phyloP scores from a whole-genome alignment of 37 sponge, comb jelly and placozoan species.

The Lycopodina hypogea region DNA sequence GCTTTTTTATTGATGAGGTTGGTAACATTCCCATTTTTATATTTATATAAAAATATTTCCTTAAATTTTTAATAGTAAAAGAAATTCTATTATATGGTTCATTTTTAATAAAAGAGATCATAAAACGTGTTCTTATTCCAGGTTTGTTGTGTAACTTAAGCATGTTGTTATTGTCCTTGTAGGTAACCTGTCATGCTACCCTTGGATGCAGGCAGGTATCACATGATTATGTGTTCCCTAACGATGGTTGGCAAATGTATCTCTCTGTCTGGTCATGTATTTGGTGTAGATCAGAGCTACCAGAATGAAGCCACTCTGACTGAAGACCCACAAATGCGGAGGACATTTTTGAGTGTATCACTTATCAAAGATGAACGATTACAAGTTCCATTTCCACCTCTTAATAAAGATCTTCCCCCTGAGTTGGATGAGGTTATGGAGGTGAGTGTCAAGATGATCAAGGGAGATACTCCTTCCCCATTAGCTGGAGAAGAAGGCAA shows the following conservation, averaged over 20 bases:
- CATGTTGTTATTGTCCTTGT: too few relatives aligned
- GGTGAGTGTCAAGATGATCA: background rate
- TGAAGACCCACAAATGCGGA: background rate
- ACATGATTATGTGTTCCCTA: background rate
- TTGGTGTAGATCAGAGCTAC: slow-evolving; percentile 30
- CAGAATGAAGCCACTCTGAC: slow-evolving; percentile 9
- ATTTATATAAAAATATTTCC: too few relatives aligned
- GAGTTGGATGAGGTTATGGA: too few relatives aligned
- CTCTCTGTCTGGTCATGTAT: background rate
- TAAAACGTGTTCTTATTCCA: too few relatives aligned
- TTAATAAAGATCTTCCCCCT: slow-evolving; percentile 35
- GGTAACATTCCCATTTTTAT: too few relatives aligned
- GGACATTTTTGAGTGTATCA: slow-evolving; percentile 3
- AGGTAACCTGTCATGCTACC: slow-evolving; percentile 48
- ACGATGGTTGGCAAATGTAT: background rate
- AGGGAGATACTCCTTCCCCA: background rate
- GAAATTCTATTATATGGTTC: too few relatives aligned
- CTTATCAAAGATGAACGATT: slow-evolving; percentile 2
- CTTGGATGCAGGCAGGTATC: slow-evolving; percentile 69
- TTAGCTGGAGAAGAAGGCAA: too few relatives aligned
- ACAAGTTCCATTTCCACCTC: slow-evolving; percentile 42
- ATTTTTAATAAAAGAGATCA: too few relatives aligned
- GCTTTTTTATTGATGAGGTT: too few relatives aligned
- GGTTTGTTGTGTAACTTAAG: too few relatives aligned
- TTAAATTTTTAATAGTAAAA: too few relatives aligned